A percentile compares a stretch with the other conserved stretches of the same genome.
phyloP scores from a whole-genome alignment of 2,797 vertebrate genomes.

The Tapirus indicus region DNA sequence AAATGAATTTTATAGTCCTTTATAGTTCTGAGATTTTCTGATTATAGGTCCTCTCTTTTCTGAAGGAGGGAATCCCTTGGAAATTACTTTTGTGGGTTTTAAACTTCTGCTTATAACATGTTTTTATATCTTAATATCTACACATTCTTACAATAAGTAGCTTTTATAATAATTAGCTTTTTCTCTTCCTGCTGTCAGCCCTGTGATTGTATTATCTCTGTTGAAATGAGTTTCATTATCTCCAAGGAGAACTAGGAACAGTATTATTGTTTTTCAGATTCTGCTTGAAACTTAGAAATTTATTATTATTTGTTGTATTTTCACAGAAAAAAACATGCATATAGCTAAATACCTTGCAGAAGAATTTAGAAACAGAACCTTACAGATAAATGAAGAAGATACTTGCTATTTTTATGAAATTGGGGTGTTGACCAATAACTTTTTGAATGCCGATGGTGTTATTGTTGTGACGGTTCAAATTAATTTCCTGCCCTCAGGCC shows the following conservation, averaged over 20 bases:
- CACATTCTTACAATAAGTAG: constrained; percentile 33
- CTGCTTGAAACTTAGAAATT: not conserved
- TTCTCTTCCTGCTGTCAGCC: constrained; percentile 27
- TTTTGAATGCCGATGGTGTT: not conserved
- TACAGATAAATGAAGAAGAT: constrained; percentile 42
- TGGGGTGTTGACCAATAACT: constrained; percentile 20
- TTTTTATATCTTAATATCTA: constrained; percentile 58
- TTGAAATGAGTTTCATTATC: constrained; percentile 60
- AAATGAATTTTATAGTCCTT: not conserved
- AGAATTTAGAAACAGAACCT: constrained; percentile 43
- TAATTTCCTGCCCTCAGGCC: not conserved
- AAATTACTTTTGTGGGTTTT: constrained; percentile 62
- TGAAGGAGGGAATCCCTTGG: constrained; percentile 20
- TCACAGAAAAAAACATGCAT: not conserved
- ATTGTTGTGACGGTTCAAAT: not conserved
- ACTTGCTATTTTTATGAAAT: constrained; percentile 38
- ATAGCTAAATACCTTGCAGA: not conserved
- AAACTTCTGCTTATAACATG: not conserved
- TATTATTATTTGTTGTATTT: constrained; percentile 32
- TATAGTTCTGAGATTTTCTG: not conserved
- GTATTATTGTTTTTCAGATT: constrained; percentile 35
- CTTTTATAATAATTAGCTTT: not conserved
- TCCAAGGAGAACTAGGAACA: not conserved
- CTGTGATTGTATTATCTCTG: not conserved
- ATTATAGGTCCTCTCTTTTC: constrained; percentile 11